These are phyloP conservation scores for Cosmorhoe ocellata DNA, from an alignment of 2,888 invertebrate species.

Conservation along the genomic window DNA sequence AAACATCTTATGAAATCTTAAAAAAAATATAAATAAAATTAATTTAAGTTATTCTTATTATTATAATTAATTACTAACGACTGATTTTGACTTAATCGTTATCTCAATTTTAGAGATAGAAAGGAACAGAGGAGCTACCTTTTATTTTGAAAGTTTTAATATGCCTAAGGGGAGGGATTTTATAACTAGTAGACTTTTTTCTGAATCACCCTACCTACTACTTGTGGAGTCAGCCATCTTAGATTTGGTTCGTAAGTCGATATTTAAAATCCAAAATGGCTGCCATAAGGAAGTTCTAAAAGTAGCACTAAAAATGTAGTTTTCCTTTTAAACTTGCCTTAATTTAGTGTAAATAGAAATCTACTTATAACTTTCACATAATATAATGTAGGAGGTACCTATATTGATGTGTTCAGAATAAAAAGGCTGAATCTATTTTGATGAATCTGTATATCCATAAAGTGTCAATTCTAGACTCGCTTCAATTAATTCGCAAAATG, in stretches of 20 bases:
- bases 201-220: not conserved
- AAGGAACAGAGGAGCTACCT: conserved; percentile 25
- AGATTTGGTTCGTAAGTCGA: not conserved
- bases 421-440: conserved; percentile 19
- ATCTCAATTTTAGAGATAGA: conserved; percentile 4
- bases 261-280: too few species aligned
- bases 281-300: not conserved
- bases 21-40: too few species aligned
- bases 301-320: not conserved
- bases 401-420: conserved; percentile 24
- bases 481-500: conserved; percentile 7
- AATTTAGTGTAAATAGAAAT: conserved; percentile 8
- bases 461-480: conserved; percentile 1
- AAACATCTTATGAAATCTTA: too few species aligned
- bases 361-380: conserved; percentile 8
- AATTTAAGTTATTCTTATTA: too few species aligned
- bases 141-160: conserved; percentile 1
- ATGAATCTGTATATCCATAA: too few species aligned
- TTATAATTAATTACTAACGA: too few species aligned
- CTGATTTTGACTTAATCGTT: not conserved
- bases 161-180: not conserved
- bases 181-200: not conserved
- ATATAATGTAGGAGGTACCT: too few species aligned
- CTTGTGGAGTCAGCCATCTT: conserved; percentile 5
- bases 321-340: not conserved